These are phyloP conservation scores for Ptilodon capucinus DNA, from an alignment of 2,888 invertebrate genomes.

Conservation along the genomic window DNA sequence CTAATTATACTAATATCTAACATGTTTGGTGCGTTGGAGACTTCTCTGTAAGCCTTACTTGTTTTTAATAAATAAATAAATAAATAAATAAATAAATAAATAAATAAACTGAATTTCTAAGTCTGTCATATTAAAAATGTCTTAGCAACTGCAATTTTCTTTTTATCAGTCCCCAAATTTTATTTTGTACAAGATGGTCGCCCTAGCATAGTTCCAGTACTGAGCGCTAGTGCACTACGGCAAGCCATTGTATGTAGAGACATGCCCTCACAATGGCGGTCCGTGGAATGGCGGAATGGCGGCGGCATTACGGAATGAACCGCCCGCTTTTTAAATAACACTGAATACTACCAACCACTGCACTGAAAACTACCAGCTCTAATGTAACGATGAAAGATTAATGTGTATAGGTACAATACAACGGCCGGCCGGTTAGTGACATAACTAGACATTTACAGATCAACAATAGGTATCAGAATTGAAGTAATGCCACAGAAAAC, in stretches of 20 bases:
- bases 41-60: too few relatives aligned
- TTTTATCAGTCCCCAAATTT: neutral
- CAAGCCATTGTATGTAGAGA: neutral
- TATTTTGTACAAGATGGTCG: neutral
- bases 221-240: neutral
- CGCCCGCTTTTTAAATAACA: neutral
- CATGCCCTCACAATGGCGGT: neutral
- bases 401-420: neutral
- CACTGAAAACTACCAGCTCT: neutral
- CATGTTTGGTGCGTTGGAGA: too few relatives aligned
- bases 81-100: too few relatives aligned
- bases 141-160: too few relatives aligned
- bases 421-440: too few relatives aligned
- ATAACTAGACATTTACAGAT: too few relatives aligned
- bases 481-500: neutral
- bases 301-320: neutral
- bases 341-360: neutral
- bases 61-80: too few relatives aligned
- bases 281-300: neutral
- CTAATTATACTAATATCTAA: too few relatives aligned
- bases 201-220: neutral
- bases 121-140: too few relatives aligned
- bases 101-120: neutral
- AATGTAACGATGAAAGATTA: neutral
- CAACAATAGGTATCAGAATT: too few relatives aligned